Base-by-base conservation (phyloP, 2,888 invertebrate genomes). In the Celastrina argiolus region DNA sequence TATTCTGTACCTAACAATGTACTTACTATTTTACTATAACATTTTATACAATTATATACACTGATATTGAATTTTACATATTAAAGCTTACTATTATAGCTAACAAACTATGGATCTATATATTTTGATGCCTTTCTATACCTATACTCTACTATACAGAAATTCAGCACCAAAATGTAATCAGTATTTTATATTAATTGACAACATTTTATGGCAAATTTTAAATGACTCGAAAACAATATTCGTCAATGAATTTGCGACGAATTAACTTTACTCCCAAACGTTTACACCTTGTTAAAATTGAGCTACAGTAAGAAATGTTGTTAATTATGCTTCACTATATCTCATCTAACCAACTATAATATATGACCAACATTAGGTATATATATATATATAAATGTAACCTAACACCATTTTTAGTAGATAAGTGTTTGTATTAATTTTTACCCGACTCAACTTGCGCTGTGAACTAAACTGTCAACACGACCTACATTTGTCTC, bases 351-450 rank as follows among this genome's bases (percentile, higher is more conserved):
- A 39, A 61, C 12, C 28, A 56, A 14, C 26, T 10, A 22, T 18
- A 22, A 61, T 34, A 18, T 18, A 34, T 39, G 61, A 61, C 61
- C 61, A 61, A 61, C 39, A 61, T 22, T 22, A 61, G 22, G 12
- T 61, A 61, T n/a, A n/a, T n/a, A n/a, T n/a, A 61, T 61, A 8
- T 18, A 2, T 65, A 64, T 61, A 68, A 61, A 31, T 65, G 58
- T 69, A 58, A 63, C 56, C 59, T 66, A 64, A 61, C 22, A 36
- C 39, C 39, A 16, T 61, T 22, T 58, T 61, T 66, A 41, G 66
- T 66, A 63, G 39, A 69, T 67, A 36, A 65, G 45, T 45, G 66
- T 68, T 70, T 70, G 64, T 67, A 70, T 67, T 63, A 56, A 41
- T 68, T 71, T 71, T 71, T 71, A 61, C 22, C 18, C 45, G 18